Evolutionary conservation across 30 jellyfish, hydroid and myxozoan genomes (phyloP), one percentile per base, ranked within the genome.

Genomic region (Clytia hemisphaerica): DNA sequence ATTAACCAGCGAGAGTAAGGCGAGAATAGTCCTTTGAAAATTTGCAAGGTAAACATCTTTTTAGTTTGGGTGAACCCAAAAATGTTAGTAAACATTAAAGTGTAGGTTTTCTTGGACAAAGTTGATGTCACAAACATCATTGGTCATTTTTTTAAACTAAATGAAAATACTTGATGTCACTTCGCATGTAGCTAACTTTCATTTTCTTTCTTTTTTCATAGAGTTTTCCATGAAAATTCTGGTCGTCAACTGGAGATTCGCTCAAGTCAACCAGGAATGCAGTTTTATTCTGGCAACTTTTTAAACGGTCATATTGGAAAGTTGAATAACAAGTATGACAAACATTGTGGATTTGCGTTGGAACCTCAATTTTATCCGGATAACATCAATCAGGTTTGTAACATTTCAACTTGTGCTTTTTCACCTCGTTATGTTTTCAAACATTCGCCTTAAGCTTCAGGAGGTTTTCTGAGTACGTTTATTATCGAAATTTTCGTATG

Each of bases 191-290:
- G 22, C 66, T 15, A 6, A 6, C 30, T 24, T 2, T 30, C 30
- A 16, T 35, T 25, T 58, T 22, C 0, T 68, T 45, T 24, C 30
- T 18, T 26, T 49, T 28, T 3, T 36, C 0, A 27, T 15, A 88
- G 97, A 64, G 75, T 75, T 38, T 80, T 42, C 40, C 92, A 88
- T 45, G 84, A 83, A 12, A 77, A 25, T 61, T 61, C 94, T 27
- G 97, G 97, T 6, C 79, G 94, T 19, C 67, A 74, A 24, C 61
- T 89, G 45, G 95, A 89, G 44, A 66, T 89, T 33, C 63, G 15
- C 49, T 73, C 98, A 48, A 81, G 92, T 55, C 98, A 89, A 48
- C 98, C 93, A 7, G 98, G 95, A 1, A 75, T 82, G 5, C 98
- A 89, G 72, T 64, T 89, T 29, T 89, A 89, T 65, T 67, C 98